These are phyloP conservation scores for Denticeps clupeoides DNA, from an alignment of 2,797 vertebrate genomes.

Conservation along the genomic window DNA sequence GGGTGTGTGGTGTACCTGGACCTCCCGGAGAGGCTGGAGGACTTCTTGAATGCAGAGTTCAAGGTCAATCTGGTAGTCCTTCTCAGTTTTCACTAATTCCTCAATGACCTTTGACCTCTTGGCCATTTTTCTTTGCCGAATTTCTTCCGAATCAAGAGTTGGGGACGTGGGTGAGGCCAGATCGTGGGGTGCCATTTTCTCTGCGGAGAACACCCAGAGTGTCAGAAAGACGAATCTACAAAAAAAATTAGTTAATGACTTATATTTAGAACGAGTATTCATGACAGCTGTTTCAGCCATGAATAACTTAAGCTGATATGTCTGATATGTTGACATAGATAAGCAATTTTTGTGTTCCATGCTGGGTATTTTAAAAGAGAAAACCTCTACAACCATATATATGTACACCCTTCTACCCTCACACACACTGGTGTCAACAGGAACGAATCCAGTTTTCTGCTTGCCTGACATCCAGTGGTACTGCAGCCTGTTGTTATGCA, in stretches of 20 bases:
- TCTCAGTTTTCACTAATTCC: slow-evolving; percentile 87
- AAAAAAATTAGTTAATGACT: too few species aligned
- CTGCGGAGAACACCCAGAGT: slow-evolving; percentile 45
- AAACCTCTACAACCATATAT: too few species aligned
- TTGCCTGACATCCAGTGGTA: slow-evolving; percentile 12
- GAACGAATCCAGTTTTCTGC: not conserved
- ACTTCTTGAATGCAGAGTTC: slow-evolving; percentile 83
- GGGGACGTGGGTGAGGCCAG: slow-evolving; percentile 46
- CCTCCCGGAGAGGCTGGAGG: slow-evolving; percentile 72
- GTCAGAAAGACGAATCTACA: too few species aligned
- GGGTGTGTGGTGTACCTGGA: slow-evolving; percentile 48
- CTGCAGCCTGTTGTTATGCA: slow-evolving; percentile 33
- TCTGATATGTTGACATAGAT: too few species aligned
- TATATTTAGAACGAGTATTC: too few species aligned
- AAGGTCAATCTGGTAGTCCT: slow-evolving; percentile 74
- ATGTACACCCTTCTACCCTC: too few species aligned
- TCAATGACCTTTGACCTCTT: slow-evolving; percentile 78
- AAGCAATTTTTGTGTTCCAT: too few species aligned
- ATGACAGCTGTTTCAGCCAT: too few species aligned
- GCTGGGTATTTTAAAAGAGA: too few species aligned
- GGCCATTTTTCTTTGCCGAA: slow-evolving; percentile 68
- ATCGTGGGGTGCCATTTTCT: slow-evolving; percentile 75
- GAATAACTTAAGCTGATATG: too few species aligned
- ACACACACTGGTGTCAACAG: not conserved
- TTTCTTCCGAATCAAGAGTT: slow-evolving; percentile 60